These are phyloP conservation scores for Apogon hyalosoma DNA, from an alignment of 2,797 vertebrate genomes.

Conservation along the genomic window DNA sequence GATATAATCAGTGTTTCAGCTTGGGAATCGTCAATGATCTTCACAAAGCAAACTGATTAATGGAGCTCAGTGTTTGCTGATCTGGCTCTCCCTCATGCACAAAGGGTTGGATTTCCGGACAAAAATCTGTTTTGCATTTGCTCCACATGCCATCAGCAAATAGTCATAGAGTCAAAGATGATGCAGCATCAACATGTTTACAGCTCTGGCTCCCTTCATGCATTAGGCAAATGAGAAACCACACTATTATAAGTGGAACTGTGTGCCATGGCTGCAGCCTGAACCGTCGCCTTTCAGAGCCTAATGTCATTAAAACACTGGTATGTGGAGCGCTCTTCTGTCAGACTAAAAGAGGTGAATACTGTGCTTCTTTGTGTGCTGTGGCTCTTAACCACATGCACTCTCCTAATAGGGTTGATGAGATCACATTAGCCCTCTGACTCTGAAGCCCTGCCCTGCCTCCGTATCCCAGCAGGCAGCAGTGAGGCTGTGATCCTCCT, in stretches of 20 bases:
- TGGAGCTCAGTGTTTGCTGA: conserved; percentile 10
- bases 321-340: conserved; percentile 34
- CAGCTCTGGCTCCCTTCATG: conserved; percentile 9
- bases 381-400: conserved; percentile 37
- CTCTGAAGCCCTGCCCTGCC: conserved; percentile 31
- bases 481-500: conserved; percentile 38
- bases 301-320: conserved; percentile 60
- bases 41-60: conserved; percentile 5
- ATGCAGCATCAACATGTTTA: conserved; percentile 20
- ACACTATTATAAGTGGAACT: conserved; percentile 33
- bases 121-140: background rate
- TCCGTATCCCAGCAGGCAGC: conserved; percentile 49
- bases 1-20: background rate
- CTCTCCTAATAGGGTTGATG: conserved; percentile 57
- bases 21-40: conserved; percentile 6
- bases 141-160: background rate
- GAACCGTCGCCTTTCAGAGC: conserved; percentile 51
- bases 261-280: conserved; percentile 24
- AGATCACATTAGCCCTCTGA: conserved; percentile 56
- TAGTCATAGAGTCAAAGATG: background rate
- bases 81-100: background rate
- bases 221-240: conserved; percentile 42
- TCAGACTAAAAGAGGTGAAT: conserved; percentile 34
- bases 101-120: background rate
- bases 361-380: conserved; percentile 60